phyloP scores from a whole-genome alignment of 2,113 vertebrate genomes.

The Suricata suricatta region DNA sequence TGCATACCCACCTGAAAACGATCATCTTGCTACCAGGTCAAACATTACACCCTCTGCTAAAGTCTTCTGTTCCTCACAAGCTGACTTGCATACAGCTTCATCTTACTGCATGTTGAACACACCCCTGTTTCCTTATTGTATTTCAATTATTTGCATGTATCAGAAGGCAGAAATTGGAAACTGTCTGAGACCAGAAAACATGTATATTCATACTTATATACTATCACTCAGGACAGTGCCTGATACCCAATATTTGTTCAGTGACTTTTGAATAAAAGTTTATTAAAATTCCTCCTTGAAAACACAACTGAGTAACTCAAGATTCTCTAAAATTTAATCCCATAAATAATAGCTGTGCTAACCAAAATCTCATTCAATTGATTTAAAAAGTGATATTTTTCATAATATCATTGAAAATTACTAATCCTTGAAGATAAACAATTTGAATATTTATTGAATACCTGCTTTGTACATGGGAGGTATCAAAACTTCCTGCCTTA shows the following conservation, averaged over 20 bases:
- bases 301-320: background rate
- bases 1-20: background rate
- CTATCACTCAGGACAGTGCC: background rate
- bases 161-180: background rate
- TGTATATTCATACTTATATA: background rate
- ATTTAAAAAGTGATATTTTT: background rate
- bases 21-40: background rate
- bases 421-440: background rate
- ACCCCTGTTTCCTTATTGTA: background rate
- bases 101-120: background rate
- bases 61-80: background rate
- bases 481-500: background rate
- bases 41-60: background rate
- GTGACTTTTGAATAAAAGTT: background rate
- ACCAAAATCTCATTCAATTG: background rate
- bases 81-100: background rate
- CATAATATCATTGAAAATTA: background rate
- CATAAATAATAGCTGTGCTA: background rate
- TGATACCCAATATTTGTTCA: background rate
- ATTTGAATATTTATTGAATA: background rate
- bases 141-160: background rate
- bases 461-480: background rate
- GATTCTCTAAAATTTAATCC: background rate
- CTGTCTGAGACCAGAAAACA: background rate
- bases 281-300: slow-evolving; percentile 8